Evolutionary conservation across 2,797 vertebrate species (phyloP), one percentile per base, ranked within the genome.

Genomic region (Channallabes apus): DNA sequence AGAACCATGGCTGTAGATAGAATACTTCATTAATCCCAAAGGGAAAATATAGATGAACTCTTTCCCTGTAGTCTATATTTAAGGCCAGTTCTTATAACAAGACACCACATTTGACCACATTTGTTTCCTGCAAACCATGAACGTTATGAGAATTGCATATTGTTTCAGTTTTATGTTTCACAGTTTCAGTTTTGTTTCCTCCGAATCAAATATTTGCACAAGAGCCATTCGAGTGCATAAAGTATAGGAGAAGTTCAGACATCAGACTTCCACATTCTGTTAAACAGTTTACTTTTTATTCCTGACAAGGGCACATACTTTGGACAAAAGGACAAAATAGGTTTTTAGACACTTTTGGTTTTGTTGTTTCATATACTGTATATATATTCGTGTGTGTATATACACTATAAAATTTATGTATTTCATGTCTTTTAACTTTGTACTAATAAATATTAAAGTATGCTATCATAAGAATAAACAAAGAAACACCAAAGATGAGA

Each of bases 191-290:
- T 84, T 78, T 59, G 9, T 7, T 32, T 69, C 29, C 1, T 18
- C 27, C 22, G 20, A 41, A 62, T 12, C 76, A 72, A 61, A 69
- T 61, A 71, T 22, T 79, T 79, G 65, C 22, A 56, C 51, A 76
- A 56, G 14, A 29, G 24, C 56, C 59, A 35, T n/a, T 41, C 54
- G 68, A 69, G 35, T 41, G 22, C 20, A 32, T 32, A n/a, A 62
- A 22, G 15, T 58, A 29, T 0, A 61, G 54, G 41, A 51, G 35
- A 69, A 22, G 59, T 41, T 18, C 58, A 73, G 22, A 46, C 20
- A 72, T 56, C 32, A 46, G 56, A 84, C 73, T 78, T 84, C 9
- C 65, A 24, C 32, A 79, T 79, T 59, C 35, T 65, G 68, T 65
- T 12, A 82, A 82, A 73, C 41, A 32, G 65, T 29, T 17, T 51